Conservation (phyloP, 2,113 vertebrate species). For the Protobothrops mucrosquamatus region DNA sequence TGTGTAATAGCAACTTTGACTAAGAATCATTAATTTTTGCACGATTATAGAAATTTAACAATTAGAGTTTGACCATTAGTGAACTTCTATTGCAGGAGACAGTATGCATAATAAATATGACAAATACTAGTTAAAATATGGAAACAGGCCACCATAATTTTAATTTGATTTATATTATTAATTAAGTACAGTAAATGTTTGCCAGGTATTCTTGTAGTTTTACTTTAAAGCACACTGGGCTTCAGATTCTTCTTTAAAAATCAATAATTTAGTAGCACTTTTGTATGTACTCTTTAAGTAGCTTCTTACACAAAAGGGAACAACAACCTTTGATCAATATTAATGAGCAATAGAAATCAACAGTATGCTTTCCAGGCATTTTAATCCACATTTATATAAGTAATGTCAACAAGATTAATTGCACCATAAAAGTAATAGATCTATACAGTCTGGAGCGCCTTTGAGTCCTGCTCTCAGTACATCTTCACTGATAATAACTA, state of each 20-base stretch:
- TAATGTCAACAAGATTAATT: conserved; percentile 77
- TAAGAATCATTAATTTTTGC: not conserved
- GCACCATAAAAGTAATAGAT: conserved; percentile 63
- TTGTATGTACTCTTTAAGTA: conserved; percentile 68
- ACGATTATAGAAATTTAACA: not conserved
- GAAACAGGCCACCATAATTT: not conserved
- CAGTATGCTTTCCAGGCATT: conserved; percentile 66
- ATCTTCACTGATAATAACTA: conserved; percentile 40
- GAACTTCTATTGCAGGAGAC: not conserved
- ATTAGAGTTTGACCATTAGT: not conserved
- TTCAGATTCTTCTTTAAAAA: conserved; percentile 43
- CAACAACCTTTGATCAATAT: conserved; percentile 69
- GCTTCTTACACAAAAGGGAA: conserved; percentile 62
- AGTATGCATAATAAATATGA: not conserved
- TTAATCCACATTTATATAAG: conserved; percentile 68
- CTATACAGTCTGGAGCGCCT: conserved; percentile 62
- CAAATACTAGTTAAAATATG: not conserved
- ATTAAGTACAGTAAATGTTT: conserved; percentile 7
- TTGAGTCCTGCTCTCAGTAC: conserved; percentile 30
- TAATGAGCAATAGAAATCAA: conserved; percentile 69
- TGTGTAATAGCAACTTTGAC: not conserved
- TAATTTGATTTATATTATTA: conserved; percentile 28
- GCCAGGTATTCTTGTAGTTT: not conserved
- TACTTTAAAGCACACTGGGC: conserved; percentile 46
- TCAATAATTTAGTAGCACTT: conserved; percentile 64